phyloP scores from a whole-genome alignment of 2,888 invertebrate species.

The Furcula furcula region DNA sequence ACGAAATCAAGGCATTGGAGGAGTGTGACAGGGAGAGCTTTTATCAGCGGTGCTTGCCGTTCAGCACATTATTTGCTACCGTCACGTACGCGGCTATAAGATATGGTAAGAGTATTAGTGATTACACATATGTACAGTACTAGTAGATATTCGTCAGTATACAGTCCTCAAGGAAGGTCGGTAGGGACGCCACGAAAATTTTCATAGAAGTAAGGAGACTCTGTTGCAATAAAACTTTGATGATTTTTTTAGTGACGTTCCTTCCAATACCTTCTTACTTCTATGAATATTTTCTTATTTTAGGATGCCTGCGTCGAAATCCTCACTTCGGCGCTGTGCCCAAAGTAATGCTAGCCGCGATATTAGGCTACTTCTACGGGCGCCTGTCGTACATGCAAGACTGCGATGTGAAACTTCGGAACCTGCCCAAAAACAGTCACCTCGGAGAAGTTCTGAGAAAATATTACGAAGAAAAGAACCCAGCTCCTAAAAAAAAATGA shows the following conservation, averaged over 20 bases:
- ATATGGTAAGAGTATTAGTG: slow-evolving; percentile 75
- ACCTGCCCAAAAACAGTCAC: slow-evolving; percentile 84
- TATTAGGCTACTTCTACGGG: slow-evolving; percentile 87
- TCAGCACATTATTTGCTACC: slow-evolving; percentile 84
- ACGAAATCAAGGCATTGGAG: slow-evolving; percentile 86
- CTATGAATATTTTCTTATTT: slow-evolving; percentile 69
- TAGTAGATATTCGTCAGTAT: no score
- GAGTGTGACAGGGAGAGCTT: slow-evolving; percentile 92
- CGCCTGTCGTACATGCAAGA: slow-evolving; percentile 87
- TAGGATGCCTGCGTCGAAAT: slow-evolving; percentile 79
- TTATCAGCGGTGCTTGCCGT: slow-evolving; percentile 87
- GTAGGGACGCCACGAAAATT: slow-evolving; percentile 51
- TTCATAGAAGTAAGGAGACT: slow-evolving; percentile 67
- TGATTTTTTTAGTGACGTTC: slow-evolving; percentile 41
- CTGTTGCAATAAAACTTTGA: background rate
- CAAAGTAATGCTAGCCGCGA: slow-evolving; percentile 83
- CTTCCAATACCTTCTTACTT: slow-evolving; percentile 60
- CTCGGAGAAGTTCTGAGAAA: slow-evolving; percentile 85
- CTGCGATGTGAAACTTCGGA: slow-evolving; percentile 88
- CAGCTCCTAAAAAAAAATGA: slow-evolving; percentile 23
- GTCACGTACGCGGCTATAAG: slow-evolving; percentile 85
- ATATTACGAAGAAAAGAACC: slow-evolving; percentile 39
- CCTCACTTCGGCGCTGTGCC: slow-evolving; percentile 86
- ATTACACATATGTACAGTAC: no score
- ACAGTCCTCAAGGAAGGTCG: slow-evolving; percentile 15